Conservation (phyloP, 1,140 invertebrate species). For the Bombus pyrosoma region DNA sequence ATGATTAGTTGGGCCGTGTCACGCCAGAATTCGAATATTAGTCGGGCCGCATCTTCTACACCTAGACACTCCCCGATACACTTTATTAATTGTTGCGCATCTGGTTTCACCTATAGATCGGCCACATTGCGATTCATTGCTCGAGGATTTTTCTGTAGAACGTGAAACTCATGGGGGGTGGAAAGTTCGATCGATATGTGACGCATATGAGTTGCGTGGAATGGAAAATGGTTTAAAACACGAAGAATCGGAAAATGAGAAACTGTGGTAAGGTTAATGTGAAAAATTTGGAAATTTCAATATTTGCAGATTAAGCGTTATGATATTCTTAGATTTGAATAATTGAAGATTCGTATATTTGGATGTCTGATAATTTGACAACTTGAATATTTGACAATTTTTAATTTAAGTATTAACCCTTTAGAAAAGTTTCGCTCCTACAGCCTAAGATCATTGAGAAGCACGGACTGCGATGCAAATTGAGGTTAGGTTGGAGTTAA, state of each 20-base stretch:
- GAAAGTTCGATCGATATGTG: not conserved
- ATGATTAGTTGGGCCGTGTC: constrained; percentile 76
- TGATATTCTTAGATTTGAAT: too few relatives aligned
- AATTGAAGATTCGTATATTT: too few relatives aligned
- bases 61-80: constrained; percentile 33
- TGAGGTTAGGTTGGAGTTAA: too few relatives aligned
- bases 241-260: not conserved
- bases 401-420: not conserved
- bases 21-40: constrained; percentile 75
- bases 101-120: not conserved
- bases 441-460: not conserved
- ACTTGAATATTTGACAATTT: too few relatives aligned
- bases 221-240: not conserved
- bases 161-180: not conserved
- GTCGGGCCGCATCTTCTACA: constrained; percentile 46
- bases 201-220: not conserved
- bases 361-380: accelerated
- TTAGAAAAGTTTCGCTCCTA: not conserved
- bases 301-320: not conserved
- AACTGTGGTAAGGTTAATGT: not conserved
- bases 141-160: not conserved
- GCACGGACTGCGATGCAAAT: too few relatives aligned
- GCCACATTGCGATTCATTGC: not conserved
- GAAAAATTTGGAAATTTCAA: too few relatives aligned
- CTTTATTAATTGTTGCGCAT: constrained; percentile 55